Evolutionary conservation across 2,113 vertebrate species (phyloP), one percentile per base, ranked within the genome.

Genomic region (Tapirus terrestris): DNA sequence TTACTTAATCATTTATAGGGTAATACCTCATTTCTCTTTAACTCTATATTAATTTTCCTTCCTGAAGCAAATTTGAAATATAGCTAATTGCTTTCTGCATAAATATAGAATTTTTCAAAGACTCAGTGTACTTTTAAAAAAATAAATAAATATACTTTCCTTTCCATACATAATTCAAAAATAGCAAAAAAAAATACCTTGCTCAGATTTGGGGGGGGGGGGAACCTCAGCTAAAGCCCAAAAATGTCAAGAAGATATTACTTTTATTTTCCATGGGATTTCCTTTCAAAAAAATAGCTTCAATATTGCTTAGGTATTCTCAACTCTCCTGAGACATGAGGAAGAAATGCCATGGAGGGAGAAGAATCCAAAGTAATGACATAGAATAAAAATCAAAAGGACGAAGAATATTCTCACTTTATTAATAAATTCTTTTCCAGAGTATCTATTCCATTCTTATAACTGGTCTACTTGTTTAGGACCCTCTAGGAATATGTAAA

Each of bases 41-140:
- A 82, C 36, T 86, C 33, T 94, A 53, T 73, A n/a, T 95, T 86
- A 88, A 93, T 90, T 95, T 95, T 90, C 5, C 43, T 81, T 96
- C 53, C 43, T 91, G 31, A 76, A 93, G 23, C 6, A 96, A 90
- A 70, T 76, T 48, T 84, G 36, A 97, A 95, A 93, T 79, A 61
- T 79, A 43, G 60, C 9, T 53, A 91, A 72, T 58, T 91, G 56
- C 17, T 58, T 86, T 93, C n/a, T 85, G 25, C 16, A 87, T 91
- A 56, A 80, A 72, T 16, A 39, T 1, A 53, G 45, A 33, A 29
- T 82, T 63, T 65, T 93, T 65, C 48, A 80, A 93, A 60, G 25
- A 79, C n/a, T 45, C 23, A 70, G 27, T 92, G 5, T 2, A 60
- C 48, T 68, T 88, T 89, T 87, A 58, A 92, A 80, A 87, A 25